Percentiles rank a stretch among this genome's conserved stretches.
Evolutionary conservation across 64 coral and sea anemone species (phyloP).

Genomic region (Porites lutea): DNA sequence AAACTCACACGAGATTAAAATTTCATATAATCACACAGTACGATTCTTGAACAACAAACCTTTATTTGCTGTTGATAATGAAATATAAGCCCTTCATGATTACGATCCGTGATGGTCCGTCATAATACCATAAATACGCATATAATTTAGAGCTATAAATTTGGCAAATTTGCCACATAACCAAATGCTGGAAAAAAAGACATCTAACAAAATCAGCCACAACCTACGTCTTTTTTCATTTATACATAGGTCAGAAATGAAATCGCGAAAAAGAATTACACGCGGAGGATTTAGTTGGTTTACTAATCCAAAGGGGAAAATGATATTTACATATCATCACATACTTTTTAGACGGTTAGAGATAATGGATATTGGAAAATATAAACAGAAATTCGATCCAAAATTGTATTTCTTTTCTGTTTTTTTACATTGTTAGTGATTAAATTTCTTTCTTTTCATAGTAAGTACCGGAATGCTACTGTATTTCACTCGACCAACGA

Average conservation of each 20-base stretch:
- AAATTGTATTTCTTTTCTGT: no score
- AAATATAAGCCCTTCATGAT: not conserved
- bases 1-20: not conserved
- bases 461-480: not conserved
- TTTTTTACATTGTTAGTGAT: no score
- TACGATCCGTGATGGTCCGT: not conserved
- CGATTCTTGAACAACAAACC: not conserved
- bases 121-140: no score
- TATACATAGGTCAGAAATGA: not conserved
- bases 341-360: no score
- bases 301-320: not conserved
- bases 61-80: constrained; percentile 4
- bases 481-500: not conserved
- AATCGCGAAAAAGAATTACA: not conserved
- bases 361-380: no score
- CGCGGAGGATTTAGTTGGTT: not conserved
- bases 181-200: no score
- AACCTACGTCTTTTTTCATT: not conserved
- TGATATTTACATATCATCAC: no score
- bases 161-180: no score
- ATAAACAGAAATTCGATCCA: no score
- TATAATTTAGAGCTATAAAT: no score
- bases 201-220: not conserved
- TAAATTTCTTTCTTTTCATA: not conserved
- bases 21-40: not conserved